Evolutionary conservation across 2,888 invertebrate species (phyloP).

Genomic region (Aporophyla nigra): DNA sequence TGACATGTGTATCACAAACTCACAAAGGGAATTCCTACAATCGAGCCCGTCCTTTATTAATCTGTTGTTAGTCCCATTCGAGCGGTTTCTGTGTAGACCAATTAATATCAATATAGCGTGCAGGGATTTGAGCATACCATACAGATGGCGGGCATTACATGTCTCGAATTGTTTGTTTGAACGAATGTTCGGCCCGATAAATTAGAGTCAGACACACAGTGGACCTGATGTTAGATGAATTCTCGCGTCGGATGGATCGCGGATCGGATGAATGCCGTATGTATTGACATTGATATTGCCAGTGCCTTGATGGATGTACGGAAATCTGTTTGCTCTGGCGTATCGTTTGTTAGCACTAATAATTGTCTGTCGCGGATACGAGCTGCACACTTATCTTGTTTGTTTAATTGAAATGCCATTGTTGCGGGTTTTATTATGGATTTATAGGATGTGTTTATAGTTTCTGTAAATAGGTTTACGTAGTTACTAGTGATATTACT

Average conservation of each 20-base stretch:
- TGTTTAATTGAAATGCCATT: constrained; percentile 66
- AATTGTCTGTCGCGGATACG: constrained; percentile 67
- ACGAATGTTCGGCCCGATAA: constrained; percentile 66
- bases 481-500: neutral
- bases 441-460: constrained; percentile 35
- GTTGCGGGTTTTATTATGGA: constrained; percentile 41
- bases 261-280: constrained; percentile 55
- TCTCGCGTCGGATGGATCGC: constrained; percentile 47
- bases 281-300: constrained; percentile 63
- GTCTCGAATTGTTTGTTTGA: constrained; percentile 61
- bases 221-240: constrained; percentile 49
- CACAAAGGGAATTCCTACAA: constrained; percentile 83
- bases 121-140: constrained; percentile 75
- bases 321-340: constrained; percentile 62
- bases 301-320: constrained; percentile 63
- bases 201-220: constrained; percentile 65
- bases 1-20: constrained; percentile 75
- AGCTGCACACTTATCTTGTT: constrained; percentile 64
- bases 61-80: constrained; percentile 79
- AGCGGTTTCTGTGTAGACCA: constrained; percentile 78
- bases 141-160: constrained; percentile 65
- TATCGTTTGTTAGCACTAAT: constrained; percentile 66
- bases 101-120: constrained; percentile 85
- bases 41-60: constrained; percentile 80
- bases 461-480: constrained; percentile 26